Evolutionary conservation across 2,113 vertebrate species (phyloP).

Genomic region (Cyphomyrus plagiostoma): DNA sequence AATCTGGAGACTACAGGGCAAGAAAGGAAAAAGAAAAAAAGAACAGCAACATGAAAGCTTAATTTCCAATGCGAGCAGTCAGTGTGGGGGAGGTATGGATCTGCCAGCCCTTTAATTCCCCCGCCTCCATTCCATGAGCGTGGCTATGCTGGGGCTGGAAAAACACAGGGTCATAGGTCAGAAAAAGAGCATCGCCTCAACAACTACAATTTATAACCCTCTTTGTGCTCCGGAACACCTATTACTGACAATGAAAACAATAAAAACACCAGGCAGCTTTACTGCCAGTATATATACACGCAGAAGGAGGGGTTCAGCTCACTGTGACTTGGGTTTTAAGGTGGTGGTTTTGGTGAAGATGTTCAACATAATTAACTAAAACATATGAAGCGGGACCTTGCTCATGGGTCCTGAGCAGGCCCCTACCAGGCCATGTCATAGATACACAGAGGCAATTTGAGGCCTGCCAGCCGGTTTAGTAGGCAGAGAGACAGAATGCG

Average conservation of each 20-base stretch:
- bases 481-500: not conserved
- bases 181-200: not conserved
- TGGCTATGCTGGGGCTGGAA: slow-evolving; percentile 15
- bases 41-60: slow-evolving; percentile 46
- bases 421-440: not conserved
- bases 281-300: slow-evolving; percentile 40
- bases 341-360: slow-evolving; percentile 15
- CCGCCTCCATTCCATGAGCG: slow-evolving; percentile 25
- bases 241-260: not conserved
- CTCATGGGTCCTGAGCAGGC: slow-evolving; percentile 24
- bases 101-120: slow-evolving; percentile 21
- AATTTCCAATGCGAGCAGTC: slow-evolving; percentile 38
- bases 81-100: slow-evolving; percentile 22
- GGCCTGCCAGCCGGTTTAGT: slow-evolving; percentile 11
- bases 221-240: slow-evolving; percentile 12
- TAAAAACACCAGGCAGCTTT: slow-evolving; percentile 44
- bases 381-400: slow-evolving; percentile 26
- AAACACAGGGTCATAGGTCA: slow-evolving; percentile 19
- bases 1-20: slow-evolving; percentile 29
- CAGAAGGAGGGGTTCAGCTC: slow-evolving; percentile 35
- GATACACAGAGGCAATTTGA: slow-evolving; percentile 12
- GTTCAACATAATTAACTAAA: slow-evolving; percentile 39
- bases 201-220: slow-evolving; percentile 18
- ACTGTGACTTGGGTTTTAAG: slow-evolving; percentile 43
- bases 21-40: slow-evolving; percentile 32